Base-by-base conservation (phyloP, 2,113 vertebrate species). In the Brachyhypopomus occidentalis region DNA sequence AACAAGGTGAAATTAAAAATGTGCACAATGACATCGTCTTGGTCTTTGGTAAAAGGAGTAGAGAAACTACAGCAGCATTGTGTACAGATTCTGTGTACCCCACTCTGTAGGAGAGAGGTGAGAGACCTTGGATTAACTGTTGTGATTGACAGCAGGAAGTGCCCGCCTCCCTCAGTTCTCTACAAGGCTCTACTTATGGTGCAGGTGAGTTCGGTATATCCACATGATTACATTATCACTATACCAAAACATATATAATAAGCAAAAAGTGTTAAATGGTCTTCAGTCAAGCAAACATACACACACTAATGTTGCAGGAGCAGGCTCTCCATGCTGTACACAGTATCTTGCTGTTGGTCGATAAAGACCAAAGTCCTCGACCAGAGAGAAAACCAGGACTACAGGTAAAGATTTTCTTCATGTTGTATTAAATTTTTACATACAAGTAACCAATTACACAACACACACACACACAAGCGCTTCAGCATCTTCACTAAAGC, bases 141-240 rank as follows among this genome's bases (percentile, higher is more conserved):
- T 0, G 84, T 98, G 78, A 91, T 97, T 59, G 96, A 98, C 85
- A 95, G 95, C 89, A 92, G 95, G 88, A 95, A 92, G 77, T 91
- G 91, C 45, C 79, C 91, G 0, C 94, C 92, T 0, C 75, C 91
- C 0, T 88, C 91, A 0, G 79, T 82, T 16, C 90, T 98, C 1
- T 92, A 93, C 85, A 92, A 93, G 0, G 95, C 96, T 20, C 91
- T 98, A 76, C 89, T 94, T 71, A 93, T 94, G 1, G 85, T 91
- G 11, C 96, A 98, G 96, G 97, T 98, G 88, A 71, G 86, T 76
- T 60, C 0, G 9, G 17, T 45, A 45, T 70, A 2, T 41, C 17
- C 5, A 23, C 0, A 41, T 58, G n/a, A 59, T 73, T 20, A 66
- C 36, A 34, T 52, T 34, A 30, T 60, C 23, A 34, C 16, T n/a